Evolutionary conservation across 2,888 invertebrate genomes (phyloP).

Genomic region (Erannis defoliaria): DNA sequence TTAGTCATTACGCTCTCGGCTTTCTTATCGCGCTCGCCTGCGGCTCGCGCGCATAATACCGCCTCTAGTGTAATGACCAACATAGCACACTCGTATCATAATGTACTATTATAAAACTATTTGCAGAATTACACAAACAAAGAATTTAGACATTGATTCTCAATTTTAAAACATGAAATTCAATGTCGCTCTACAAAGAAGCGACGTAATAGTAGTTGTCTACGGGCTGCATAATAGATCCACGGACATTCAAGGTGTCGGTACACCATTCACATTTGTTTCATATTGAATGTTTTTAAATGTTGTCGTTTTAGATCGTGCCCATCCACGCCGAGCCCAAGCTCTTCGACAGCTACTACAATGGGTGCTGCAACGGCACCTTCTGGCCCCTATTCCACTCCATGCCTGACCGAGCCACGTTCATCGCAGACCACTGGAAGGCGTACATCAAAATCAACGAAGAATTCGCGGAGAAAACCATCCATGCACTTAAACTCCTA

Average conservation of each 20-base stretch:
- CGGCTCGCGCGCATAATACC: too few species aligned
- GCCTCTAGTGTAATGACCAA: too few species aligned
- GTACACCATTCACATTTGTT: not conserved
- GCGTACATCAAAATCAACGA: slow-evolving; percentile 93
- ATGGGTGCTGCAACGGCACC: slow-evolving; percentile 96
- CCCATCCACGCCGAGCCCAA: slow-evolving; percentile 92
- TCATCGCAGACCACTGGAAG: slow-evolving; percentile 93
- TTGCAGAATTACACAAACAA: slow-evolving; percentile 7
- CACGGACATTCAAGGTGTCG: slow-evolving; percentile 13
- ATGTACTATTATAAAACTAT: not conserved
- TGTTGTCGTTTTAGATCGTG: slow-evolving; percentile 88
- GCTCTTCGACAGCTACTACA: slow-evolving; percentile 95
- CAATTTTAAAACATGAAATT: slow-evolving; percentile 6
- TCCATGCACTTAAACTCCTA: slow-evolving; percentile 88
- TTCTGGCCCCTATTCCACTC: slow-evolving; percentile 98
- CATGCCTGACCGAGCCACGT: slow-evolving; percentile 95
- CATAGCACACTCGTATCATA: too few species aligned
- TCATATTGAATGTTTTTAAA: not conserved
- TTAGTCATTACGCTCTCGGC: too few species aligned
- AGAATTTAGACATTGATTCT: not conserved
- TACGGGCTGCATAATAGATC: slow-evolving; percentile 10
- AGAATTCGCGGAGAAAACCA: slow-evolving; percentile 93
- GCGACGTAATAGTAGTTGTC: not conserved
- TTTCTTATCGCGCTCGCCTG: too few species aligned
- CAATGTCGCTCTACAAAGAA: slow-evolving; percentile 20